A percentile compares a stretch with the other conserved stretches of the same genome.
phyloP scores from a whole-genome alignment of 2,113 vertebrate species.

The Hemibagrus wyckioides region DNA sequence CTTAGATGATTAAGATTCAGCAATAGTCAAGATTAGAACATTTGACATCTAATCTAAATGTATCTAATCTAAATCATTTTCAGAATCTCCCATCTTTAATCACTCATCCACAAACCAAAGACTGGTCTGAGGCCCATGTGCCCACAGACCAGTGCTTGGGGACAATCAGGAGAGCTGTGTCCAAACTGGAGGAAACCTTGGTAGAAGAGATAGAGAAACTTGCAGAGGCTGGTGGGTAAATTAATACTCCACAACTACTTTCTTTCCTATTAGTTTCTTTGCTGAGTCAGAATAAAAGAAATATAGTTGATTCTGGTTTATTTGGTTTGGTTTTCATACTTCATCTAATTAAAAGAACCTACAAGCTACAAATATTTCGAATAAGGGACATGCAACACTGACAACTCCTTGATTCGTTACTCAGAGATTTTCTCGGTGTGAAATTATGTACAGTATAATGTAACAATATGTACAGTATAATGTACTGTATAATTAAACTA shows the following conservation, averaged over 20 bases:
- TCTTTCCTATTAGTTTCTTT: not conserved
- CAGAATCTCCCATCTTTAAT: conserved; percentile 72
- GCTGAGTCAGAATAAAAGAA: not conserved
- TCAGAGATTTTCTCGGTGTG: not conserved
- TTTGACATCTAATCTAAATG: not conserved
- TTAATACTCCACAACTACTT: not conserved
- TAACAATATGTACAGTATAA: no score
- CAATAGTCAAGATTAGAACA: not conserved
- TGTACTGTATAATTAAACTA: not conserved
- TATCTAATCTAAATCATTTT: conserved; percentile 9
- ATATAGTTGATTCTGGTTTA: not conserved
- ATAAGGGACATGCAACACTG: not conserved
- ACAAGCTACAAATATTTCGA: not conserved
- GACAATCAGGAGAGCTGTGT: conserved; percentile 68
- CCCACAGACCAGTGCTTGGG: conserved; percentile 69
- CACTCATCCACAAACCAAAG: conserved; percentile 64
- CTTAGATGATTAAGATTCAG: not conserved
- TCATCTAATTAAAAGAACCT: not conserved
- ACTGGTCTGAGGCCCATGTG: conserved; percentile 73
- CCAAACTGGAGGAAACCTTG: conserved; percentile 63
- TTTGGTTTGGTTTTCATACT: not conserved
- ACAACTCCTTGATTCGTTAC: not conserved
- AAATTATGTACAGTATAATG: not conserved
- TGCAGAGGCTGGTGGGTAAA: conserved; percentile 64
- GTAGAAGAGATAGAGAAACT: conserved; percentile 66